Conservation (phyloP, 2,797 vertebrate genomes). For the Rhincodon typus region DNA sequence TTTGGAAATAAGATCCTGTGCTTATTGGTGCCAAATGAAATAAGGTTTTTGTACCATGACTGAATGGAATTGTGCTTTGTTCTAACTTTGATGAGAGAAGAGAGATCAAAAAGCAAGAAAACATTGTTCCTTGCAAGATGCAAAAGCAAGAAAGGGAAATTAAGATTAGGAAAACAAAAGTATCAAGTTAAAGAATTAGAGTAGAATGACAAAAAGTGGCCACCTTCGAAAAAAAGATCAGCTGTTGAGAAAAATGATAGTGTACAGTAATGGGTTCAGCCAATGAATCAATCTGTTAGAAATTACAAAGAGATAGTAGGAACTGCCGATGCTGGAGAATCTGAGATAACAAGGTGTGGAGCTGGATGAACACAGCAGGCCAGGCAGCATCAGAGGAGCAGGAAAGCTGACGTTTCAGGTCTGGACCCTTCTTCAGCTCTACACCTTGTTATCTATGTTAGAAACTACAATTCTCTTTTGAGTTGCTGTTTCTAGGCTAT, state of each 20-base stretch:
- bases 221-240: not conserved
- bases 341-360: no score
- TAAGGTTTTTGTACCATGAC: not conserved
- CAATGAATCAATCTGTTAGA: constrained; percentile 29
- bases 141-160: not conserved
- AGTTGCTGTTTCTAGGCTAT: not conserved
- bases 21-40: not conserved
- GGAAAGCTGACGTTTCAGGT: no score
- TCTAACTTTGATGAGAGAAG: not conserved
- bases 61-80: not conserved
- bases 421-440: no score
- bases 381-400: no score
- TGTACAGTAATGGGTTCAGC: not conserved
- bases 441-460: not conserved
- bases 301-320: not conserved
- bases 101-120: not conserved
- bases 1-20: constrained; percentile 6
- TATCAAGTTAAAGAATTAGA: not conserved
- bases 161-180: not conserved
- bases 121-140: not conserved
- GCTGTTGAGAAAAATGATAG: not conserved
- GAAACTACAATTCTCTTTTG: not conserved
- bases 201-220: not conserved
- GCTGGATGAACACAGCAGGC: no score
- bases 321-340: no score